phyloP scores from a whole-genome alignment of 2,113 vertebrate species.

The rat (Rattus norvegicus) region GRCr8 NC_086020.1:195315001-195315500 shows the following conservation, averaged over 20 bases:
- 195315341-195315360: conserved; percentile 54
- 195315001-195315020: neutral
- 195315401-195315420: conserved; percentile 43
- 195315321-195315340: conserved; percentile 50
- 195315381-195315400: conserved; percentile 57
- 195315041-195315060: neutral
- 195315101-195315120: neutral
- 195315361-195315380: neutral
- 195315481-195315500: neutral
- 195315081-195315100: neutral
- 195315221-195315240: neutral
- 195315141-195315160: too few species aligned
- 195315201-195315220: neutral
- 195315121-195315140: neutral
- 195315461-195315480: neutral
- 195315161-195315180: too few species aligned
- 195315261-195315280: neutral
- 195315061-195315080: neutral
- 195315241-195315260: neutral
- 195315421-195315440: neutral
- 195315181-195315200: neutral
- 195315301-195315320: conserved; percentile 6
- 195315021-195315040: neutral
- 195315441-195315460: neutral
- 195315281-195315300: neutral